Conservation (phyloP, 2,113 vertebrate genomes). For the Dinomys branickii region DNA sequence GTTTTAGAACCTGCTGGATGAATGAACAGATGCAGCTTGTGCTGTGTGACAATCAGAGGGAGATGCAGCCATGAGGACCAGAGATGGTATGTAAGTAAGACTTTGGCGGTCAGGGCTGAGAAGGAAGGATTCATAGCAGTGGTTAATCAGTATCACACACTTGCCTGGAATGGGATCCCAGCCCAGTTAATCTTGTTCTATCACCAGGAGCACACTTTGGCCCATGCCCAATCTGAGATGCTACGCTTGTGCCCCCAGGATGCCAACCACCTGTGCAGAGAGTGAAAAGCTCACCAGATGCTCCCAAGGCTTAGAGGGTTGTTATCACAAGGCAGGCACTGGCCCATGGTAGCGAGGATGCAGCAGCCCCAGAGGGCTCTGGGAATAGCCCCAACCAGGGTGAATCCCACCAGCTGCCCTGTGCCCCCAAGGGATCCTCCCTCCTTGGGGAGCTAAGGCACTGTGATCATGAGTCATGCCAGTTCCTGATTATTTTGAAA, state of each 20-base stretch:
- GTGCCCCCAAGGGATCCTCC: not conserved
- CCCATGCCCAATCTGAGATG: not conserved
- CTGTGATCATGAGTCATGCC: conserved; percentile 38
- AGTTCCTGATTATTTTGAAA: conserved; percentile 76
- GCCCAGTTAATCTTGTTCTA: not conserved
- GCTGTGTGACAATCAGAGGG: not conserved
- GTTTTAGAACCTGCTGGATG: not conserved
- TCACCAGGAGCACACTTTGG: not conserved
- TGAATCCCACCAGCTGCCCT: conserved; percentile 18
- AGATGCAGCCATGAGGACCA: not conserved
- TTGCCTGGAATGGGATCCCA: not conserved
- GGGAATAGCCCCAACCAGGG: not conserved
- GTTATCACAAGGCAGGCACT: not conserved
- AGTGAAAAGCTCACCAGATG: conserved; percentile 39
- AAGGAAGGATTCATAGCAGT: not conserved
- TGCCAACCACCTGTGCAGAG: not conserved
- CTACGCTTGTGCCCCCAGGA: not conserved
- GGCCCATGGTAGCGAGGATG: not conserved
- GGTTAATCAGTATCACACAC: not conserved
- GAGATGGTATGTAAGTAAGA: not conserved
- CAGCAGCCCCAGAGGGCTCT: not conserved
- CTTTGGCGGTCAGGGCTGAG: not conserved
- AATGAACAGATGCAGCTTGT: not conserved
- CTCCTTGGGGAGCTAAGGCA: conserved; percentile 23
- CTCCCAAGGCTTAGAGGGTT: not conserved